Conservation (phyloP, 1,140 invertebrate species). For the Manduca sexta region DNA sequence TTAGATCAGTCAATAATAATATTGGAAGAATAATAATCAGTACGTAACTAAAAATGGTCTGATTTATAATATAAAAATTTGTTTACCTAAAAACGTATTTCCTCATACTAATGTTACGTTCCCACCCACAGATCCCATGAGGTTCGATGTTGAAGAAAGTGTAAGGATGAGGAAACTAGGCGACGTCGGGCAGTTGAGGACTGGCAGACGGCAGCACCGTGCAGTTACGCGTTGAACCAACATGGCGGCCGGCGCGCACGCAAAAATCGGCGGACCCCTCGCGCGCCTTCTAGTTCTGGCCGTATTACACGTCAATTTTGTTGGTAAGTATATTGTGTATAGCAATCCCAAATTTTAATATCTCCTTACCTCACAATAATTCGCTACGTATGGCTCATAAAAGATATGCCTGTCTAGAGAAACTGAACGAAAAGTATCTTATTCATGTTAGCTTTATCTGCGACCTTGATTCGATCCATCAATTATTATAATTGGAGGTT, state of each 20-base stretch:
- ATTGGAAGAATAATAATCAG: not conserved
- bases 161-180: constrained; percentile 21
- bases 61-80: constrained; percentile 2
- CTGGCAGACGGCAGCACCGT: constrained; percentile 45
- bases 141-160: not conserved
- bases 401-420: not conserved
- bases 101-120: no score
- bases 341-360: not conserved
- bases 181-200: constrained; percentile 16
- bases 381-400: not conserved
- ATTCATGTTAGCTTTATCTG: no score
- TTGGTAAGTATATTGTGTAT: constrained; percentile 42
- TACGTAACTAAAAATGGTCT: no score
- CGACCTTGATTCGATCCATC: no score
- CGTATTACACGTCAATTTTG: constrained; percentile 63
- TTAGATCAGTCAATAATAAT: not conserved
- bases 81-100: no score
- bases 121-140: not conserved
- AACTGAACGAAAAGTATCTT: no score
- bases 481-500: no score
- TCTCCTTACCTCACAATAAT: not conserved
- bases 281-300: constrained; percentile 54
- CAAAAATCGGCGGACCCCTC: constrained; percentile 44
- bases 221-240: constrained; percentile 44
- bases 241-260: constrained; percentile 45